Evolutionary conservation across 1,140 invertebrate species (phyloP).

Genomic region (Dolichoris vasculosae): DNA sequence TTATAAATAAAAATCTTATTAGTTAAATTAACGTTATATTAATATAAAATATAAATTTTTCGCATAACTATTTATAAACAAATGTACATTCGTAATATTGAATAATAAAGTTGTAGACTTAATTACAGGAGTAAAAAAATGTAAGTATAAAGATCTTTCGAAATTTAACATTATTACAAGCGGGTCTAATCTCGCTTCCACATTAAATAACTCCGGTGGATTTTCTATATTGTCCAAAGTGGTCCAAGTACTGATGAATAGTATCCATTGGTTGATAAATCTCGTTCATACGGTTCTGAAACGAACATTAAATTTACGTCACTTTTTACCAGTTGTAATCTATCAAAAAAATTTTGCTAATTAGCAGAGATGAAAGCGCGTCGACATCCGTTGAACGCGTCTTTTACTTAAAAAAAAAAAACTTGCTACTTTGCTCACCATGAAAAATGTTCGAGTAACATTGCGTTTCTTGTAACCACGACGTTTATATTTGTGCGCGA

Average conservation of each 20-base stretch:
- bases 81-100: neutral
- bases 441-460: no score
- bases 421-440: no score
- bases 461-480: no score
- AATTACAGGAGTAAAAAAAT: neutral
- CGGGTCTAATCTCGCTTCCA: neutral
- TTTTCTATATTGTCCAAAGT: slow-evolving; percentile 93
- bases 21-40: no score
- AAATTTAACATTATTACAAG: neutral
- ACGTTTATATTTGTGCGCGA: no score
- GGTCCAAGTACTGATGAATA: slow-evolving; percentile 95
- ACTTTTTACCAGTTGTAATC: no score
- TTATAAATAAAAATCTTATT: no score
- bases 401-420: no score
- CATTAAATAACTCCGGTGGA: slow-evolving; percentile 74
- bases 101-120: neutral
- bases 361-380: no score
- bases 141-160: neutral
- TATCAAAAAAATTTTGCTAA: no score
- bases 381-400: no score
- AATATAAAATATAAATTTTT: no score
- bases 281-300: slow-evolving; percentile 87
- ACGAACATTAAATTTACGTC: slow-evolving; percentile 66
- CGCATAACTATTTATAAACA: neutral
- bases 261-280: slow-evolving; percentile 93